Evolutionary conservation across 2,113 vertebrate genomes (phyloP).

Genomic region (Echinops telfairi): DNA sequence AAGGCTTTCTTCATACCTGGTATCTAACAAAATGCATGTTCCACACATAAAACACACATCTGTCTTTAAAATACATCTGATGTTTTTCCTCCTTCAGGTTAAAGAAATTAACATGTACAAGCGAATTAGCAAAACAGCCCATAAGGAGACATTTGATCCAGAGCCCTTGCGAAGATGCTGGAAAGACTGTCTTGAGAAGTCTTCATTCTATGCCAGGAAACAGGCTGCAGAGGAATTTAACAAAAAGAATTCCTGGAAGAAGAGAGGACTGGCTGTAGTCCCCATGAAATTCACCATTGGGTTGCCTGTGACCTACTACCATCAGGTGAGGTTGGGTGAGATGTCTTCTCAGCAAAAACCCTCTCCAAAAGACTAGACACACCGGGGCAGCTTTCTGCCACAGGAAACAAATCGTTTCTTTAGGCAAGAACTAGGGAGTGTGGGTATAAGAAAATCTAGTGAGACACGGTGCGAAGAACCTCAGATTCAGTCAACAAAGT

Average conservation of each 20-base stretch:
- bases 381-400: background rate
- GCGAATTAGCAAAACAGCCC: conserved; percentile 84
- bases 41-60: background rate
- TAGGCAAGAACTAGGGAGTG: background rate
- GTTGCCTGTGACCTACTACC: conserved; percentile 82
- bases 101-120: conserved; percentile 91
- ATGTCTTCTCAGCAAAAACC: background rate
- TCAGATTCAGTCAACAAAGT: background rate
- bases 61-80: background rate
- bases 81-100: conserved; percentile 83
- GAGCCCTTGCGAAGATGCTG: conserved; percentile 89
- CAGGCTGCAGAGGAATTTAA: conserved; percentile 88
- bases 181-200: conserved; percentile 89
- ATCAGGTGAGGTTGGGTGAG: conserved; percentile 86
- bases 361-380: background rate
- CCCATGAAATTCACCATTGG: conserved; percentile 90
- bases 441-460: too few species aligned
- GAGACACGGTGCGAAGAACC: rapidly evolving
- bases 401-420: background rate
- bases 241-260: conserved; percentile 90
- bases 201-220: conserved; percentile 83
- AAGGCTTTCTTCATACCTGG: conserved; percentile 28
- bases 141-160: conserved; percentile 88
- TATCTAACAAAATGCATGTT: background rate
- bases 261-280: conserved; percentile 89